These are phyloP conservation scores for Melinaea marsaeus DNA, from an alignment of 2,888 invertebrate genomes.

Conservation along the genomic window DNA sequence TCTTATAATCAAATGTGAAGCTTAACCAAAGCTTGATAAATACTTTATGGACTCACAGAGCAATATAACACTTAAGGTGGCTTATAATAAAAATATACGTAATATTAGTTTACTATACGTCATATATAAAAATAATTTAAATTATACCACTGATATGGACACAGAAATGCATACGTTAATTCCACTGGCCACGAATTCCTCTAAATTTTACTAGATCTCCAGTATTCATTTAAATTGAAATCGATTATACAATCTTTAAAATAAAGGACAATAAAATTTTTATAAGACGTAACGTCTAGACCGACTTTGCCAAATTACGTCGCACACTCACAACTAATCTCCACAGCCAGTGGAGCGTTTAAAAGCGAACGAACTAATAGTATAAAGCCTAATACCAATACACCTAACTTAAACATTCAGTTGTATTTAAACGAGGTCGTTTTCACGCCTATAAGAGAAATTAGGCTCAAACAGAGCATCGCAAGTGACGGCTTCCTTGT, in stretches of 20 bases:
- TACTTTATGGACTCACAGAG: slow-evolving; percentile 59
- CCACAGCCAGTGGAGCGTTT: slow-evolving; percentile 15
- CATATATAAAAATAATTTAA: slow-evolving; percentile 63
- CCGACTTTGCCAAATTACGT: not conserved
- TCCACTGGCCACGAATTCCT: slow-evolving; percentile 17
- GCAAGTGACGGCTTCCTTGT: slow-evolving; percentile 37
- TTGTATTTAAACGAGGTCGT: slow-evolving; percentile 50
- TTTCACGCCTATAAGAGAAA: slow-evolving; percentile 35
- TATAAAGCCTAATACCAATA: slow-evolving; percentile 24
- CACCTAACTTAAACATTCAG: slow-evolving; percentile 24
- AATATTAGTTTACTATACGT: slow-evolving; percentile 43
- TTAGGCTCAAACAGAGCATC: slow-evolving; percentile 30
- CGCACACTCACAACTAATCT: slow-evolving; percentile 14
- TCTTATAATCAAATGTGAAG: slow-evolving; percentile 49
- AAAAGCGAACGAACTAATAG: slow-evolving; percentile 26
- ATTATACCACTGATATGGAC: slow-evolving; percentile 55
- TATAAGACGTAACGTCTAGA: too few species aligned
- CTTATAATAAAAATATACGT: slow-evolving; percentile 66
- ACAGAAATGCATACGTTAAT: slow-evolving; percentile 42
- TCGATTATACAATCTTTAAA: too few species aligned
- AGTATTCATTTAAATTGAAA: too few species aligned
- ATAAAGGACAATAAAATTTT: too few species aligned
- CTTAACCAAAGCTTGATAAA: slow-evolving; percentile 48
- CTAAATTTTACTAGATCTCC: too few species aligned
- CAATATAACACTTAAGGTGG: slow-evolving; percentile 71